A percentile compares a stretch with the other conserved stretches of the same genome.
phyloP scores from a whole-genome alignment of 2,888 invertebrate genomes.

The Parapristionchus giblindavisi region DNA sequence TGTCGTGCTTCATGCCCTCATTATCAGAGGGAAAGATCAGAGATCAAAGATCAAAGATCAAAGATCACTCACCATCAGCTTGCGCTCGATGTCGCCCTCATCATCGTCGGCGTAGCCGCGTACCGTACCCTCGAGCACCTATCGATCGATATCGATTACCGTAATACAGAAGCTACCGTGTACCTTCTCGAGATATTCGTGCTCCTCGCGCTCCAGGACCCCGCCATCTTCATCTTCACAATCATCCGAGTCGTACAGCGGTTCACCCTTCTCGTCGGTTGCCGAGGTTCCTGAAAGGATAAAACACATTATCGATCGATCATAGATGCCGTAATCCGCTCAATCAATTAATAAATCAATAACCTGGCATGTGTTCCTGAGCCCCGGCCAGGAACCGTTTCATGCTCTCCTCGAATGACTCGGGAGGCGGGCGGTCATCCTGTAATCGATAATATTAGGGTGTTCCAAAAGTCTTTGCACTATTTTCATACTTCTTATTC shows the following conservation, averaged over 20 bases:
- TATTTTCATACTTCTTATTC: too few relatives aligned
- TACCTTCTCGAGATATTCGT: constrained; percentile 49
- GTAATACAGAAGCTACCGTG: not conserved
- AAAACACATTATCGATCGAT: not conserved
- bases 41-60: not conserved
- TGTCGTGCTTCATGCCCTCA: too few relatives aligned
- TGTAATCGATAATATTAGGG: too few relatives aligned
- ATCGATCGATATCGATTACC: not conserved
- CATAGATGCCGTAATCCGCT: too few relatives aligned
- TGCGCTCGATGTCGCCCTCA: constrained; percentile 45
- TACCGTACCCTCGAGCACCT: constrained; percentile 46
- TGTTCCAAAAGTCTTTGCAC: too few relatives aligned
- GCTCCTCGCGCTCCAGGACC: constrained; percentile 39
- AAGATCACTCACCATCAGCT: constrained; percentile 30
- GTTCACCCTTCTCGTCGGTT: constrained; percentile 49
- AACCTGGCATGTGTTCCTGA: constrained; percentile 43
- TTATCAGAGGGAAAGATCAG: too few relatives aligned
- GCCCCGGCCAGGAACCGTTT: constrained; percentile 51
- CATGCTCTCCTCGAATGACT: constrained; percentile 61
- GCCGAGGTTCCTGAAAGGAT: constrained; percentile 35
- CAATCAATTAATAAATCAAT: too few relatives aligned
- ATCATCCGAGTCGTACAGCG: constrained; percentile 61
- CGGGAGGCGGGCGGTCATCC: constrained; percentile 43
- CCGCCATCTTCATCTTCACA: constrained; percentile 57
- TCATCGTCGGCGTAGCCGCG: constrained; percentile 54